Evolutionary conservation across 2,797 vertebrate species (phyloP), one percentile per base, ranked within the genome.

Genomic region (Austrolebias charrua): DNA sequence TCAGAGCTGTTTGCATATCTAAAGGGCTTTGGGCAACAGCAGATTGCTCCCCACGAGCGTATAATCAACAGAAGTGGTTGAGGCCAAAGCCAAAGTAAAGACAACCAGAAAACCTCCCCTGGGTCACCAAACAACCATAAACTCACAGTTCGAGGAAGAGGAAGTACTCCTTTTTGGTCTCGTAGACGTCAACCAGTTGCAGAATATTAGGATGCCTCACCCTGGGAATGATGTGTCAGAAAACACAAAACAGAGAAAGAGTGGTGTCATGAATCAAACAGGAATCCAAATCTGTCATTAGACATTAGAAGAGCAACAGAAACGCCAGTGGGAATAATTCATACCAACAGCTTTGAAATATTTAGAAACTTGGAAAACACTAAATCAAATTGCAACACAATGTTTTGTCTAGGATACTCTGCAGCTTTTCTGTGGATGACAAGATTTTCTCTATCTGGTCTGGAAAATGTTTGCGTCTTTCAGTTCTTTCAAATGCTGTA

Each of bases 121-220:
- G 7, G 48, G 63, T 63, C 57, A 38, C 73, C 67, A 75, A 50
- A 79, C 63, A 46, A 72, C 10, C 46, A 20, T 38, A 60, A 72
- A 95, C 97, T 96, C 92, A 99, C 97, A 99, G 95, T 88, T 99
- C 97, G 91, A 99, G 91, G 88, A 99, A 98, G 82, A 99, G 96
- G 92, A 97, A 98, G 90, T 98, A 98, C 71, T 98, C 97, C 77
- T 98, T 98, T 88, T 96, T 95, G 61, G 97, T 99, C 90, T 98
- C 96, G 72, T 94, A 99, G 72, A 98, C 97, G 0, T 99, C 97
- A 78, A 99, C 95, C 92, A 98, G 90, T 71, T 98, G 96, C 74
- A 99, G 92, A 80, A 99, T 97, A 69, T 99, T 99, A 82, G 95
- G 94, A 77, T 99, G 97, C 79, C 97, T 99, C 86, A 99, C 96